Evolutionary conservation across 2,797 vertebrate species (phyloP), one percentile per base, ranked within the genome.

Genomic region (Anniella stebbinsi): DNA sequence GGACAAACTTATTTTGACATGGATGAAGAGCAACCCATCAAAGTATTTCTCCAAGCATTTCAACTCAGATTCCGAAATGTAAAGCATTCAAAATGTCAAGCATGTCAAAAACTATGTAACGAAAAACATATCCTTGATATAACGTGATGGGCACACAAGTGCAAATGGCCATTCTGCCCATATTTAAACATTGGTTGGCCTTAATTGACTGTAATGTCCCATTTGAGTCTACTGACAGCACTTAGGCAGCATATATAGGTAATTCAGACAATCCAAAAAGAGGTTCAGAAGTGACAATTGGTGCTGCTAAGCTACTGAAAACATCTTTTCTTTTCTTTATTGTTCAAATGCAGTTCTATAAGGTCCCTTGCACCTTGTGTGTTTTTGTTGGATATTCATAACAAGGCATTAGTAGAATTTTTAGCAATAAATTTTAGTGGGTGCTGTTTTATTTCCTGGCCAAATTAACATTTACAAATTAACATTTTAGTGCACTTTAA

Each of bases 11-110:
- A 91, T 92, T 94, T 90, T 97, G 63, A 63, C 60, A 90, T 95
- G 94, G 96, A 95, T 94, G 93, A 96, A 96, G 92, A 93, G 93
- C 85, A 86, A 93, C 73, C 93, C 94, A 93, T 83, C 93, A 94
- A 96, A 96, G 91, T 89, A 93, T 93, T 93, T 91, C 87, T 95
- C 93, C 93, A 92, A 84, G 86, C 87, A 89, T 94, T 88, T 72
- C 91, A 92, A 92, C 80, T 82, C 80, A 25, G 90, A 92, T 54
- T 75, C 96, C 84, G 94, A 96, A 94, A 91, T 94, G 51, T 86
- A 92, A 89, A 23, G n/a, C 77, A 80, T 92, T 63, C 60, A 63
- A 63, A 63, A 57, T 23, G 21, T 63, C 60, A 63, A 63, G 60
- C 90, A 93, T 92, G 83, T 60, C 88, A 90, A 92, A 95, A 91